Percentiles rank a stretch among this genome's conserved stretches.
phyloP scores from a whole-genome alignment of 1,140 invertebrate species.

The Apis mellifera region DNA sequence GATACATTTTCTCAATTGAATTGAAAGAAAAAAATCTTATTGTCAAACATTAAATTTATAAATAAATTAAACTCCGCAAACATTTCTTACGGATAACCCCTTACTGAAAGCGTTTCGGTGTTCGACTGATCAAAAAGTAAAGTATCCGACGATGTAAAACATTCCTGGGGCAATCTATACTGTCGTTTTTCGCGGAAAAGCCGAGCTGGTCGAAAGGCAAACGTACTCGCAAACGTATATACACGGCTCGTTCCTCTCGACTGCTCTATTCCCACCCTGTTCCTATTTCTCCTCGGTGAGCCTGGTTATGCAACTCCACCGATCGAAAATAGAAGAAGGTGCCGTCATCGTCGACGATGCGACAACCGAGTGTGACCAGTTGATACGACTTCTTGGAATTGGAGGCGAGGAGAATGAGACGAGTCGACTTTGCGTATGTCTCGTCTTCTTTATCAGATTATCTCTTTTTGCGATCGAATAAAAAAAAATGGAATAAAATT shows the following conservation, averaged over 20 bases:
- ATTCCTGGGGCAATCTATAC: not conserved
- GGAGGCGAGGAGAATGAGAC: constrained; percentile 40
- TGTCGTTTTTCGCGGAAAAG: constrained; percentile 1
- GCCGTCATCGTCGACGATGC: constrained; percentile 57
- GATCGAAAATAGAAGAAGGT: constrained; percentile 69
- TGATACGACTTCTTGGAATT: constrained; percentile 62
- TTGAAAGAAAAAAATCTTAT: not conserved
- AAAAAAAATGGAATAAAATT: not conserved
- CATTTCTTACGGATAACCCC: not conserved
- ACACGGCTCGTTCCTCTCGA: constrained; percentile 6
- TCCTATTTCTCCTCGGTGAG: constrained; percentile 50
- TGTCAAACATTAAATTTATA: not conserved
- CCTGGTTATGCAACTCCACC: constrained; percentile 60
- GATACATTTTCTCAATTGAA: no score
- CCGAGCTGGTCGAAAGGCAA: constrained; percentile 19
- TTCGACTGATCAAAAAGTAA: not conserved
- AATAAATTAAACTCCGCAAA: not conserved
- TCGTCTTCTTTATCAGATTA: not conserved
- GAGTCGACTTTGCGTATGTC: constrained; percentile 38
- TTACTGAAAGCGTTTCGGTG: not conserved
- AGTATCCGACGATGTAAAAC: not conserved
- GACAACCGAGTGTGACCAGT: constrained; percentile 51
- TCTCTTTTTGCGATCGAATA: not conserved
- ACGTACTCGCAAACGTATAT: constrained; percentile 13
- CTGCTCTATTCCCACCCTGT: constrained; percentile 37